Base-by-base conservation (phyloP, 2,797 vertebrate species). In the Sardinella longiceps region DNA sequence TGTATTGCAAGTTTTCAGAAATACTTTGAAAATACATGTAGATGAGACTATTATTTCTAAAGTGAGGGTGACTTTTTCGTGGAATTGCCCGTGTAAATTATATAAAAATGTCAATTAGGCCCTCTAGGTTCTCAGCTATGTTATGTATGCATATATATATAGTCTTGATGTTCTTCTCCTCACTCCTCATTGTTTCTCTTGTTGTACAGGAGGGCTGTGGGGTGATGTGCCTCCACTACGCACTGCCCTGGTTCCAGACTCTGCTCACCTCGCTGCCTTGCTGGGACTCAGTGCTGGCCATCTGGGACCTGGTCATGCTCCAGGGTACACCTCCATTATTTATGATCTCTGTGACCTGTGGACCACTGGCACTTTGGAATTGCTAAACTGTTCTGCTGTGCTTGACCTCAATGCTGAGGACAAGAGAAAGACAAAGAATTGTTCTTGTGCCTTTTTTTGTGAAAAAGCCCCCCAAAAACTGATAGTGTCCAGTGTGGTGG, bases 241-340 rank as follows among this genome's bases (percentile, higher is more conserved):
- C 94, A 86, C 95, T 92, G 92, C 94, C 93, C 7, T 95, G 95
- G 95, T 95, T 96, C 89, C 92, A 95, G 82, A 93, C 94, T 7
- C 93, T 95, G 80, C 95, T 96, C 91, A 95, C 95, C 86, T 95
- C 93, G 83, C 90, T 95, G 82, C 94, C 95, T 84, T 95, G 95
- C 89, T 96, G 95, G 95, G 95, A 96, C 89, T 92, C 95, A 9
- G 95, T 96, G 50, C 90, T 95, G 43, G 94, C 94, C 81, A 88
- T 94, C 88, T 95, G 95, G 95, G 95, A 96, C 86, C 91, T 95
- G 84, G 92, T 95, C 87, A 90, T 95, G 85, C 91, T 95, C n/a
- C 89, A 95, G 0, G 95, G 95, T 95, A 88, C 84, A 77, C 25
- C n/a, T 23, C 56, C 18, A 43, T 70, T 33, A 70, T 77, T 43